These are phyloP conservation scores for Luehdorfia chinensis DNA, from an alignment of 1,140 invertebrate genomes.

Conservation along the genomic window DNA sequence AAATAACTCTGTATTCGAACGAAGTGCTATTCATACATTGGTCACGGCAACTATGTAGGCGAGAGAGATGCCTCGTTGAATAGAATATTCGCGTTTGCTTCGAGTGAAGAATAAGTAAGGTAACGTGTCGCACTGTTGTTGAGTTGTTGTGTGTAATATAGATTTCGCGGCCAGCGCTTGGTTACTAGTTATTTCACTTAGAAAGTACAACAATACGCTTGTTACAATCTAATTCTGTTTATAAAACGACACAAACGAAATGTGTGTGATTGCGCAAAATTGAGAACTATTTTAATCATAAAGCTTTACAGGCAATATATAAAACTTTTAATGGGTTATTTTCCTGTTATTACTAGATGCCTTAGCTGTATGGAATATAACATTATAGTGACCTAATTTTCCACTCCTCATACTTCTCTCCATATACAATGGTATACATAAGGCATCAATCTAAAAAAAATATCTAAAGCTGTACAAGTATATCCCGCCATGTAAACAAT, in stretches of 20 bases:
- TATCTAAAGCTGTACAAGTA: too few relatives aligned
- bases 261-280: neutral
- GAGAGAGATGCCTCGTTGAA: slow-evolving; percentile 20
- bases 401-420: too few relatives aligned
- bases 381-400: too few relatives aligned
- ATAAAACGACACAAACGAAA: neutral
- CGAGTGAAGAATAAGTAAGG: slow-evolving; percentile 31
- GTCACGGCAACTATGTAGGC: slow-evolving; percentile 25
- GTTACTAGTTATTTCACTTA: slow-evolving; percentile 43
- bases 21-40: slow-evolving; percentile 30
- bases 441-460: too few relatives aligned
- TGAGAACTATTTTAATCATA: too few relatives aligned
- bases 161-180: slow-evolving; percentile 44
- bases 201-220: slow-evolving; percentile 50
- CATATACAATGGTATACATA: too few relatives aligned
- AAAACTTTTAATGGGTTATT: too few relatives aligned
- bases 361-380: too few relatives aligned
- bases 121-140: slow-evolving; percentile 34
- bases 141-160: slow-evolving; percentile 48
- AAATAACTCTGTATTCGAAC: slow-evolving; percentile 29
- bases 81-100: slow-evolving; percentile 28
- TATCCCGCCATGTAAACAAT: too few relatives aligned
- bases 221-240: slow-evolving; percentile 2
- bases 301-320: too few relatives aligned
- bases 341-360: too few relatives aligned